Evolutionary conservation across 2,888 invertebrate species (phyloP), one percentile per base, ranked within the genome.

Genomic region (Macrophya annulata): DNA sequence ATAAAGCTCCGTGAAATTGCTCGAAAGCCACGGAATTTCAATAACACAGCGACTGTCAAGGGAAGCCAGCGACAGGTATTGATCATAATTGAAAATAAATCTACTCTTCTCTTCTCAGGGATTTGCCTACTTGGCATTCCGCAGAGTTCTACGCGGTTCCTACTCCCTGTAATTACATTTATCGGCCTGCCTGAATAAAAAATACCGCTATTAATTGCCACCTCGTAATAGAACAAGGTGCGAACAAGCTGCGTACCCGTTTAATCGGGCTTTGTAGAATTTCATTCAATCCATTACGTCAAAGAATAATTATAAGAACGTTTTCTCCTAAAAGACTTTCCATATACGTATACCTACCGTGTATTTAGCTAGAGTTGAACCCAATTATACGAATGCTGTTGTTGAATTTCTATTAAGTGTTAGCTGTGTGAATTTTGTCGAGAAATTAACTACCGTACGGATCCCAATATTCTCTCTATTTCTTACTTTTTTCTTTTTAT

Each of bases 1-100:
- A 89, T 88, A 90, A 90, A 90, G 90, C 91, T 88, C 89, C 88
- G 89, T 88, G 89, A 91, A 90, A 90, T 91, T 91, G 91, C 89
- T 87, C 87, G 88, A 89, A 89, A 89, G 89, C 91, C 89, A 88
- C 87, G 88, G 89, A 89, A 90, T 91, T 91, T 91, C 91, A 90
- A 91, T 90, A 90, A 89, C 89, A 89, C 88, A 87, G 76, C 72
- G 77, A 86, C 87, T 86, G 87, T 88, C 86, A 88, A 89, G 87
- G 51, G 85, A 84, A 82, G 85, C 68, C 62, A 85, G 86, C 84
- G 87, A 87, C 87, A 86, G 87, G 89, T 89, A 90, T 90, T 89
- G 89, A 89, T 90, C 90, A 87, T 90, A 89, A 89, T 90, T 87
- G 87, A 87, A 89, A 90, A 89, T 89, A 89, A 90, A 89, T 88